Evolutionary conservation across 2,797 vertebrate genomes (phyloP).

Genomic region (Otolemur crassicaudatus): DNA sequence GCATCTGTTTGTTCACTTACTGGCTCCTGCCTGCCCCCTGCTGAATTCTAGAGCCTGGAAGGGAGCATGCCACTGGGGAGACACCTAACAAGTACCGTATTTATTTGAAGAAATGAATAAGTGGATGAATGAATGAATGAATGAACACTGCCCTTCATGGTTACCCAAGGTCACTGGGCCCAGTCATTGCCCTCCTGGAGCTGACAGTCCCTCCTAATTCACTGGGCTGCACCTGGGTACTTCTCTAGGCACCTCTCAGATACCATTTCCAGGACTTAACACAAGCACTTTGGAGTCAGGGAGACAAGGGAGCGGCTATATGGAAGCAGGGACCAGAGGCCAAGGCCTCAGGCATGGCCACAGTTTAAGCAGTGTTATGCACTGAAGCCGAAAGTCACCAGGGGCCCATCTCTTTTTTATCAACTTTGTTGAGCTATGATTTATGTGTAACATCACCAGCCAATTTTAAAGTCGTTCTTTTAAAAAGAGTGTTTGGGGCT

Average conservation of each 20-base stretch:
- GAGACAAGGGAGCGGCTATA: neutral
- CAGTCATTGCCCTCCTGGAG: neutral
- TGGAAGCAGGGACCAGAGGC: neutral
- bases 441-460: neutral
- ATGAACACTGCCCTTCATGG: neutral
- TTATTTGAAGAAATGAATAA: neutral
- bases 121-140: too few species aligned
- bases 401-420: neutral
- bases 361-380: neutral
- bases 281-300: too few species aligned
- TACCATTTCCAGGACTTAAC: neutral
- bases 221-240: fast-evolving
- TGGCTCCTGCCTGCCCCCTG: neutral
- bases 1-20: neutral
- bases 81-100: neutral
- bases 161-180: neutral
- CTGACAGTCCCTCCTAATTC: neutral
- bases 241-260: neutral
- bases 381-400: neutral
- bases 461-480: neutral
- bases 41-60: neutral
- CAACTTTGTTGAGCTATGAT: neutral
- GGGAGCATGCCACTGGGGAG: too few species aligned
- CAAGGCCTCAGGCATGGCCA: neutral
- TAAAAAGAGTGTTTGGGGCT: neutral